Conservation (phyloP, 2,113 vertebrate genomes). For the Mastomys natalensis region DNA sequence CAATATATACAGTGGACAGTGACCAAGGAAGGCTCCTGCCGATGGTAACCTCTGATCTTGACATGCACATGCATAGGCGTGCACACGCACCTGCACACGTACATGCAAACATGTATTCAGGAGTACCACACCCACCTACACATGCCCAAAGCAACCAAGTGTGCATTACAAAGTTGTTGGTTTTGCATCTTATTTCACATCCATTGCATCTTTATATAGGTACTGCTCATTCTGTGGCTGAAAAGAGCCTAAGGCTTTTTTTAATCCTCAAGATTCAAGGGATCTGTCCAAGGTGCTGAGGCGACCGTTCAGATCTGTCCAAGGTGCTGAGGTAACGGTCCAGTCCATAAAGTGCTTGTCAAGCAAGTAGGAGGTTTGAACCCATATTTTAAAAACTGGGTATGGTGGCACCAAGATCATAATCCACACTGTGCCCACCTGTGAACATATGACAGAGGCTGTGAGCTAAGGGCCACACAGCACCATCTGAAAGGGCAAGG, state of each 20-base stretch:
- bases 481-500: neutral
- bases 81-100: neutral
- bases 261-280: neutral
- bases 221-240: neutral
- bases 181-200: neutral
- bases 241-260: neutral
- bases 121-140: neutral
- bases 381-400: neutral
- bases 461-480: neutral
- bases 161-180: rapidly evolving
- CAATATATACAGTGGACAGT: neutral
- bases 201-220: neutral
- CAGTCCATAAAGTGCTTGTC: neutral
- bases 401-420: no score
- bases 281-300: neutral
- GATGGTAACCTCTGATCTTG: neutral
- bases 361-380: neutral
- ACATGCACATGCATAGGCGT: no score
- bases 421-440: neutral
- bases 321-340: neutral
- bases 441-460: rapidly evolving
- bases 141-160: neutral
- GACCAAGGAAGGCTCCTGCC: no score
- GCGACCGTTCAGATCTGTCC: neutral
- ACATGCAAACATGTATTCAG: neutral